Percentiles rank a stretch among this genome's conserved stretches.
Evolutionary conservation across 2,113 vertebrate genomes (phyloP).

Genomic region (Synchiropus splendidus): DNA sequence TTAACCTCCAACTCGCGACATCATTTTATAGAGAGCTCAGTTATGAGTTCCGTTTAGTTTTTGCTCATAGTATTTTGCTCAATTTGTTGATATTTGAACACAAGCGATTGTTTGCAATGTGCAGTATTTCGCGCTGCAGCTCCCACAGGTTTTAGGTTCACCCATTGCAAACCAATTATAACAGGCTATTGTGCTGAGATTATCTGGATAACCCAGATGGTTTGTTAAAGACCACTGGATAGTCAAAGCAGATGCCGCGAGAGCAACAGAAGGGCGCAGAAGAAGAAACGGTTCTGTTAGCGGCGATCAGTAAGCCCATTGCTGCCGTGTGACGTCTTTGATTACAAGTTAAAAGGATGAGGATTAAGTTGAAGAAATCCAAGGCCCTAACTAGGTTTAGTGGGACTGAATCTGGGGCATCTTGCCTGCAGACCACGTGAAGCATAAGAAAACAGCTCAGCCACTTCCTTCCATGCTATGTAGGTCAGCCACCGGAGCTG

Average conservation of each 20-base stretch:
- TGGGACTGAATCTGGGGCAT: conserved; percentile 6
- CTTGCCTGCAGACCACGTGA: conserved; percentile 13
- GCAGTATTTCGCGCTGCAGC: no score
- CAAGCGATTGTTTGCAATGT: no score
- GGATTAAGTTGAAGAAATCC: conserved; percentile 47
- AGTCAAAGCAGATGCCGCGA: no score
- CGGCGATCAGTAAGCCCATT: conserved; percentile 32
- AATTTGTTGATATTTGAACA: no score
- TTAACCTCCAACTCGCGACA: no score
- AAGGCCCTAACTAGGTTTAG: conserved; percentile 15
- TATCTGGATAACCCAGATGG: conserved; percentile 11
- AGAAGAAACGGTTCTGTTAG: conserved; percentile 12
- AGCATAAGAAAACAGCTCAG: conserved; percentile 11
- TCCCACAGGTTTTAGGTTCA: conserved; percentile 30
- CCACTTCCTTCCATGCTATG: conserved; percentile 10
- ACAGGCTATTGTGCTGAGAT: conserved; percentile 28
- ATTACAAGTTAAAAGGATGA: conserved; percentile 64
- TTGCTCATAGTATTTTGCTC: no score
- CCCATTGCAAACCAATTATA: conserved; percentile 32
- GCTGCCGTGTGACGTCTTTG: conserved; percentile 43
- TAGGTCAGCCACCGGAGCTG: conserved; percentile 16
- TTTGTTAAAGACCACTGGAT: not conserved
- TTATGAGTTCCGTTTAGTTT: no score
- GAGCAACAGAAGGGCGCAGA: conserved; percentile 1
- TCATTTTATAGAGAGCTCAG: no score